Evolutionary conservation across 2,113 vertebrate genomes (phyloP), one percentile per base, ranked within the genome.

Genomic region (Ceyx melanurus): DNA sequence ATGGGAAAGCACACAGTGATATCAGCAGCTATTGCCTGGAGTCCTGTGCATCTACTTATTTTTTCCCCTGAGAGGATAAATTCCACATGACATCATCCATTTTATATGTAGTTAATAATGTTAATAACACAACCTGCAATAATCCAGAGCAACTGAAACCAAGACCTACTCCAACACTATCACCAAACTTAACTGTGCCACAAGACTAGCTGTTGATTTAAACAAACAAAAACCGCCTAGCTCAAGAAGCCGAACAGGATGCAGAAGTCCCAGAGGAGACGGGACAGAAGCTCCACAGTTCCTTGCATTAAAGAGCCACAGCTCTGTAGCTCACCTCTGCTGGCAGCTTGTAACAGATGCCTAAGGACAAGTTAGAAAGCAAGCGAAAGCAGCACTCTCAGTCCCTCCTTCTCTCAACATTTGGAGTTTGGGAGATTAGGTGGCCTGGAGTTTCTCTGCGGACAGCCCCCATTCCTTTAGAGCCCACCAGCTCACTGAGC

Each of bases 81-180:
- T 46, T n/a, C 57, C 70, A 54, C 68, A 64, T 86, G n/a, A 89
- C 86, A 57, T 86, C 81, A 94, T 3, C 48, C 53, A 33, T 50
- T 66, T 73, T 60, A 15, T 46, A 83, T 20, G 83, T 56, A 28
- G 48, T 67, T 66, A 86, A 73, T 80, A 72, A 76, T 11, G 29
- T 42, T 54, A 71, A 61, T 51, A 82, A 83, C 57, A 54, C 12
- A 43, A 58, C 33, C 65, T 13, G 33, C 61, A 67, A 66, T 31
- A 33, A 77, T 11, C 46, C 13, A 16, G 19, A 91, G 64, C 74
- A 60, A 67, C 17, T 43, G 29, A 64, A 67, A 0, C 64, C 60
- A 45, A 56, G 43, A 33, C 12, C 64, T 81, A 33, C 54, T 84
- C 61, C 57, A 56, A 40, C 2, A 40, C 17, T 21, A 57, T 45